A percentile compares a stretch with the other conserved stretches of the same genome.
Conservation (phyloP, 2,113 vertebrate genomes). For the Paralichthys olivaceus region DNA sequence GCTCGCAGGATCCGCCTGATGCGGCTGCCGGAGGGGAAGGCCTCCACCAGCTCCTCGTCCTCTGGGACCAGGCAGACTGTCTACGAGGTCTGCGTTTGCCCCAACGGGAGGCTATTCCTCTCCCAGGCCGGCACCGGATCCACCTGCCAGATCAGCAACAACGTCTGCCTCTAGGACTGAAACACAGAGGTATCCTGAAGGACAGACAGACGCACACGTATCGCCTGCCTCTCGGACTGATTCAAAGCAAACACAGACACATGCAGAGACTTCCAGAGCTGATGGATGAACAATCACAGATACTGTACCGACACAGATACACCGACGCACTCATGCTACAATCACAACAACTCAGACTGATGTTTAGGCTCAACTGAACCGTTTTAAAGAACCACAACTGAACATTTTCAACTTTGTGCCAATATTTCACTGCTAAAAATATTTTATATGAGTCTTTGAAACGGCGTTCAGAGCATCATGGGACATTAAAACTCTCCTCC, state of each 20-base stretch:
- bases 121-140: slow-evolving; percentile 93
- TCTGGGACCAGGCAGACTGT: slow-evolving; percentile 92
- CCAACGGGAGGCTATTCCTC: slow-evolving; percentile 95
- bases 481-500: slow-evolving; percentile 1
- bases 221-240: slow-evolving; percentile 52
- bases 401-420: slow-evolving; percentile 40
- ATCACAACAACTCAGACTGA: slow-evolving; percentile 7
- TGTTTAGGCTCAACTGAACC: slow-evolving; percentile 6
- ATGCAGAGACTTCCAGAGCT: neutral
- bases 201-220: slow-evolving; percentile 26
- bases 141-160: slow-evolving; percentile 97
- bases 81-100: slow-evolving; percentile 96
- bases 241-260: slow-evolving; percentile 17
- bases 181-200: neutral
- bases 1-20: slow-evolving; percentile 93
- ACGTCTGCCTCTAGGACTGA: slow-evolving; percentile 90
- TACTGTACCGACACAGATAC: neutral
- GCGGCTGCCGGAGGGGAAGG: slow-evolving; percentile 92
- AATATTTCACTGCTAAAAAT: slow-evolving; percentile 28
- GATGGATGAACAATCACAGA: neutral
- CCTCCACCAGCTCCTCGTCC: slow-evolving; percentile 81
- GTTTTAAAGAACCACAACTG: neutral
- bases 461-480: slow-evolving; percentile 23
- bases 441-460: slow-evolving; percentile 41
- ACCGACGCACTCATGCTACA: slow-evolving; percentile 3